Conservation (phyloP, 1,140 invertebrate genomes). For the Drosophila simulans region DNA sequence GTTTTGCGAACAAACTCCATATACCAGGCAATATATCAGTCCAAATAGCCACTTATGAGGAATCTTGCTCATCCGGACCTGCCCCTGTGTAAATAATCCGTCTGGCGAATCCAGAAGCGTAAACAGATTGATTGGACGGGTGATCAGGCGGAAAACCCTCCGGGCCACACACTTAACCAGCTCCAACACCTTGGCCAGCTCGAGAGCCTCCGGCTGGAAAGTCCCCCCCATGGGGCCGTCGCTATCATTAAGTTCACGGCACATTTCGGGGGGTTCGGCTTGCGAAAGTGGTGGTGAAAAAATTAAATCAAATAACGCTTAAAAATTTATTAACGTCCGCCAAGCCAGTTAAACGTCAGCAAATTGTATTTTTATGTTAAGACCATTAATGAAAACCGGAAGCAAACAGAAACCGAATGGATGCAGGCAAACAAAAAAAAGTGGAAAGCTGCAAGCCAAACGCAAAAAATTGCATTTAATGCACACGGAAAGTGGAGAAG, state of each 20-base stretch:
- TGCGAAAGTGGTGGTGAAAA: constrained; percentile 20
- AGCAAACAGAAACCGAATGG: constrained; percentile 68
- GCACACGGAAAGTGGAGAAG: constrained; percentile 35
- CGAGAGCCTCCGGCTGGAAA: constrained; percentile 19
- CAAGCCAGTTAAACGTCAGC: constrained; percentile 77
- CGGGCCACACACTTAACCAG: constrained; percentile 28
- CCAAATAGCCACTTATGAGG: neutral
- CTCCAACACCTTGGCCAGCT: constrained; percentile 18
- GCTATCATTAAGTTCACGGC: constrained; percentile 34
- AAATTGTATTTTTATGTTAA: constrained; percentile 83
- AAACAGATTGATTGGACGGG: constrained; percentile 54
- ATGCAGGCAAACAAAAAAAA: constrained; percentile 21
- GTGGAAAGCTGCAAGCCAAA: constrained; percentile 11
- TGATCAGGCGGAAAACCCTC: constrained; percentile 41
- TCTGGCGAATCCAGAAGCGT: constrained; percentile 32
- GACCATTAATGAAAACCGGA: constrained; percentile 80
- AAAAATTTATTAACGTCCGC: constrained; percentile 74
- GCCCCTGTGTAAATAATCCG: constrained; percentile 12
- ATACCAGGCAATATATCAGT: neutral
- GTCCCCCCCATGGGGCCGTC: neutral
- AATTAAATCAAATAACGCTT: constrained; percentile 76
- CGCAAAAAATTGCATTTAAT: constrained; percentile 72
- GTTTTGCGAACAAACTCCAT: neutral
- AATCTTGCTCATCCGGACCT: constrained; percentile 1
- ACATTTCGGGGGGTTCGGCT: constrained; percentile 19